Percentiles rank a stretch among this genome's conserved stretches.
These are phyloP conservation scores for Lycaena phlaeas DNA, from an alignment of 2,888 invertebrate genomes.

Conservation along the genomic window DNA sequence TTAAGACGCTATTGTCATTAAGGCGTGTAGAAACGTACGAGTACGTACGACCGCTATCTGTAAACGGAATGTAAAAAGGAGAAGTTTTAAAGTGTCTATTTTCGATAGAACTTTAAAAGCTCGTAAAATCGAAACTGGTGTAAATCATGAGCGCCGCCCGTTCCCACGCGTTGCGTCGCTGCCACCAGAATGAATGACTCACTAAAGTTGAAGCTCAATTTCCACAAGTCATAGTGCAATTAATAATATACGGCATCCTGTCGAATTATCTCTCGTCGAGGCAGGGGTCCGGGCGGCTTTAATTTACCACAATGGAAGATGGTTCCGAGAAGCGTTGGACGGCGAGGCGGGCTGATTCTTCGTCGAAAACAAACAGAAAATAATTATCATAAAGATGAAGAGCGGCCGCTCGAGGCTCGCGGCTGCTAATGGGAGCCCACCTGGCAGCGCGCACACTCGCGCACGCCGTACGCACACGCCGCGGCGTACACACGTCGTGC, in stretches of 20 bases:
- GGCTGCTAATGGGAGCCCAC: constrained; percentile 69
- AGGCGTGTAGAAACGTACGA: constrained; percentile 14
- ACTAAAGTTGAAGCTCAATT: constrained; percentile 67
- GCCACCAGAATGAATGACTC: constrained; percentile 66
- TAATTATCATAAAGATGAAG: constrained; percentile 74
- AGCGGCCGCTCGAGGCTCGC: constrained; percentile 65
- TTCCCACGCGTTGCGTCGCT: constrained; percentile 59
- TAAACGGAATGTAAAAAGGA: constrained; percentile 35
- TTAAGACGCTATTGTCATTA: constrained; percentile 26
- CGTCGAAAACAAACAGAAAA: constrained; percentile 73
- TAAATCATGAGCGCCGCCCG: constrained; percentile 46
- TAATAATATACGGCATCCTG: constrained; percentile 74
- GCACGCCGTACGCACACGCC: constrained; percentile 18
- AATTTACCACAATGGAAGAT: constrained; percentile 72
- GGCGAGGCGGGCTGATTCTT: constrained; percentile 68
- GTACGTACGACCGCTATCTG: constrained; percentile 25
- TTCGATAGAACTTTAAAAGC: constrained; percentile 37
- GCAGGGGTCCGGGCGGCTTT: constrained; percentile 72
- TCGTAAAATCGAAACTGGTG: constrained; percentile 36
- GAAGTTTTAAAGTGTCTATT: constrained; percentile 28
- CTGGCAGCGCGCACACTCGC: constrained; percentile 45
- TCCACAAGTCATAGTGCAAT: constrained; percentile 74
- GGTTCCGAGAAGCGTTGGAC: constrained; percentile 66
- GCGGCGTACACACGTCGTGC: too few relatives aligned
- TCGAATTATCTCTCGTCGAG: constrained; percentile 71